These are phyloP conservation scores for Gisinianus flammeolus DNA, from an alignment of 2,888 invertebrate genomes.

Conservation along the genomic window DNA sequence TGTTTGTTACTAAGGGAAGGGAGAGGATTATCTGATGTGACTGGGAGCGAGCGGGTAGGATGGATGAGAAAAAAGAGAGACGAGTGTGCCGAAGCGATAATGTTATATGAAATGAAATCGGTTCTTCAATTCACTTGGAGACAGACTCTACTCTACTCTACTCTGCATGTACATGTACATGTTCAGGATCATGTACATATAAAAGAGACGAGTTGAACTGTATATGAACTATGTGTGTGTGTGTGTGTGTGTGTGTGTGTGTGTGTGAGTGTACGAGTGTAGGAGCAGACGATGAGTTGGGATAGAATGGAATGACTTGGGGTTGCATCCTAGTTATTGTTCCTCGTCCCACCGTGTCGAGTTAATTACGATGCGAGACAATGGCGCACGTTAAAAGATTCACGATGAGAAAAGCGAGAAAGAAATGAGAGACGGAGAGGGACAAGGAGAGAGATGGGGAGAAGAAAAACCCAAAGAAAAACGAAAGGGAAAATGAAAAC, in stretches of 20 bases:
- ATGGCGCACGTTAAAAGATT: constrained; percentile 38
- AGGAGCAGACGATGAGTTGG: background rate
- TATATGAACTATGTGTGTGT: too few relatives aligned
- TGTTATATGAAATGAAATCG: constrained; percentile 24
- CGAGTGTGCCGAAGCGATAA: constrained; percentile 27
- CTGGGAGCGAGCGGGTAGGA: background rate
- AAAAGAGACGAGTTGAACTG: too few relatives aligned
- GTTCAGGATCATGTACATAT: too few relatives aligned
- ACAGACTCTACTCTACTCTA: background rate
- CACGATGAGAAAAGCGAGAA: constrained; percentile 33
- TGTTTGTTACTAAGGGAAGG: background rate
- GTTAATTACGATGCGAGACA: constrained; percentile 51
- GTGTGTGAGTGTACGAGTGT: background rate
- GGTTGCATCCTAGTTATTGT: constrained; percentile 24
- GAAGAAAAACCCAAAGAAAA: constrained; percentile 12
- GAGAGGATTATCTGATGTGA: constrained; percentile 32
- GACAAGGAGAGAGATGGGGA: background rate
- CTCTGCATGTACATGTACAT: background rate
- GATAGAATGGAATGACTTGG: background rate
- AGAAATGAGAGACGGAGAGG: constrained; percentile 20
- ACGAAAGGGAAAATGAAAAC: constrained; percentile 7
- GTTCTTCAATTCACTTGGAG: constrained; percentile 3
- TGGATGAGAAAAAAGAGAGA: background rate
- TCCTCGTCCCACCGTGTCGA: constrained; percentile 38
- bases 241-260: background rate